phyloP scores from a whole-genome alignment of 2,888 invertebrate genomes.

The Orthosia cruda region DNA sequence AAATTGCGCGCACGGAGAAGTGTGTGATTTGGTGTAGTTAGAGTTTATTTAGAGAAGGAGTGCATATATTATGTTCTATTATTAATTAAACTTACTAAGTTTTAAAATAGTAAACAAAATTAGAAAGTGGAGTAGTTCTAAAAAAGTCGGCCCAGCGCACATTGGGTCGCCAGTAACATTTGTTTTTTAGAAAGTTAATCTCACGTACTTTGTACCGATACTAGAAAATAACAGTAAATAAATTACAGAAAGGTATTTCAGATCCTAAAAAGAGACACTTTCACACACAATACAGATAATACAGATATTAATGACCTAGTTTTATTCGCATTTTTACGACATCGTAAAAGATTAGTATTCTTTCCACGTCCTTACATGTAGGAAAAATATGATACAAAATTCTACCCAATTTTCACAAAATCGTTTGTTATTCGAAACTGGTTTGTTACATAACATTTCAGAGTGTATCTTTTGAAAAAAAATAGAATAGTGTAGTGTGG shows the following conservation, averaged over 20 bases:
- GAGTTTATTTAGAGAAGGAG: too few relatives aligned
- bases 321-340: conserved; percentile 27
- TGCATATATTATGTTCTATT: too few relatives aligned
- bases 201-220: background rate
- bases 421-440: conserved; percentile 24
- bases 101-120: too few relatives aligned
- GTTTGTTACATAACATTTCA: background rate
- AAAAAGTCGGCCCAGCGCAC: too few relatives aligned
- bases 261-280: conserved; percentile 4
- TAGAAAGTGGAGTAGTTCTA: too few relatives aligned
- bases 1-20: too few relatives aligned
- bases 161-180: too few relatives aligned
- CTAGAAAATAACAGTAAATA: background rate
- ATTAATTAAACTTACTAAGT: too few relatives aligned
- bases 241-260: background rate
- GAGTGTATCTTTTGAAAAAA: background rate
- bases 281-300: conserved; percentile 3
- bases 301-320: conserved; percentile 16
- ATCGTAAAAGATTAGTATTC: conserved; percentile 46
- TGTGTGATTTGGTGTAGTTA: too few relatives aligned
- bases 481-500: too few relatives aligned
- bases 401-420: conserved; percentile 8
- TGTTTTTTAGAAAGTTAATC: background rate
- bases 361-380: background rate
- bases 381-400: conserved; percentile 18